Percentiles rank a stretch among this genome's conserved stretches.
These are phyloP conservation scores for Drosophila stalkeri DNA, from an alignment of 2,888 invertebrate species.

Conservation along the genomic window DNA sequence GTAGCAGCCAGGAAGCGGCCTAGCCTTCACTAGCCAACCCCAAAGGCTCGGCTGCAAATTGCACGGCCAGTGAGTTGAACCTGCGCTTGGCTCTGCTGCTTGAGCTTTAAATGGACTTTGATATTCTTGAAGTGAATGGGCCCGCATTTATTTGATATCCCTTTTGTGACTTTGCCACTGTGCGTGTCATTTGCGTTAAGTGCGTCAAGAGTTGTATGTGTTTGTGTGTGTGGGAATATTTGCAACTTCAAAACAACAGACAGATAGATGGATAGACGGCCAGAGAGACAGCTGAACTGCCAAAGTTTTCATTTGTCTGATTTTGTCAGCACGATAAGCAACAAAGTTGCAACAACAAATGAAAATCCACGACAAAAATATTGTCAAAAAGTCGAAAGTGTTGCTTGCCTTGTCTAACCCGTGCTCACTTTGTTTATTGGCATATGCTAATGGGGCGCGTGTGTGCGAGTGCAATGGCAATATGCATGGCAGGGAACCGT, in stretches of 20 bases:
- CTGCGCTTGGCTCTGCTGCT: neutral
- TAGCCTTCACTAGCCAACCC: conserved; percentile 27
- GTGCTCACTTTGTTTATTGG: conserved; percentile 25
- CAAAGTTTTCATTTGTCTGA: conserved; percentile 68
- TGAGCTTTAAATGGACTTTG: conserved; percentile 43
- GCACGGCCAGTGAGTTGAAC: conserved; percentile 27
- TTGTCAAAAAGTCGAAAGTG: conserved; percentile 56
- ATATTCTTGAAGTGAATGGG: conserved; percentile 62
- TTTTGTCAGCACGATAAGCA: conserved; percentile 61
- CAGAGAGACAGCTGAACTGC: conserved; percentile 13
- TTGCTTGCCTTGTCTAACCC: conserved; percentile 25
- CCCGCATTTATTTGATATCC: conserved; percentile 75
- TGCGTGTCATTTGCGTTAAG: conserved; percentile 80
- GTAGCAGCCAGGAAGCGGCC: conserved; percentile 66
- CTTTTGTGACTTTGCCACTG: conserved; percentile 73
- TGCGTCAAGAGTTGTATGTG: conserved; percentile 71
- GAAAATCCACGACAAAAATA: conserved; percentile 59
- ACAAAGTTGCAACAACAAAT: conserved; percentile 62
- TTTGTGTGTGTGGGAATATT: conserved; percentile 61
- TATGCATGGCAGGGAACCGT: conserved; percentile 35
- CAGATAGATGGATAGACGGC: conserved; percentile 10
- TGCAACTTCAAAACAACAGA: conserved; percentile 18
- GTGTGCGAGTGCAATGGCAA: conserved; percentile 63
- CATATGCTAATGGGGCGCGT: conserved; percentile 6
- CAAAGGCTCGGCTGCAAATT: conserved; percentile 50